Evolutionary conservation across 2,797 vertebrate species (phyloP).

Genomic region (Enoplosus armatus): DNA sequence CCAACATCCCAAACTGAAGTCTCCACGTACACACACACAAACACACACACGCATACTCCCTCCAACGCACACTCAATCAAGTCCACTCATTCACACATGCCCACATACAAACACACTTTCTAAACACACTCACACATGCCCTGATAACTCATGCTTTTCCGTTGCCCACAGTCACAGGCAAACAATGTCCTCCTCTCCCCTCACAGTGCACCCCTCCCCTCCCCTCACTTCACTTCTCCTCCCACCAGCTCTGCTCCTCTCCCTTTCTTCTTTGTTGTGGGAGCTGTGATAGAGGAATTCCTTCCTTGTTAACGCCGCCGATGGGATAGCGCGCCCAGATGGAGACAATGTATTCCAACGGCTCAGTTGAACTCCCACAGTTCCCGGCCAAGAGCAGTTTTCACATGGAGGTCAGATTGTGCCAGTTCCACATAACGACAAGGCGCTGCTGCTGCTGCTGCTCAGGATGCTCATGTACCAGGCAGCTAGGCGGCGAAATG

Average conservation of each 20-base stretch:
- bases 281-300: conserved; percentile 86
- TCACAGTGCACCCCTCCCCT: conserved; percentile 76
- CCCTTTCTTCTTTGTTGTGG: conserved; percentile 84
- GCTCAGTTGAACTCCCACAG: conserved; percentile 78
- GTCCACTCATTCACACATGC: conserved; percentile 77
- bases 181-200: conserved; percentile 88
- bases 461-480: conserved; percentile 77
- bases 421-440: conserved; percentile 42
- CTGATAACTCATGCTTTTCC: conserved; percentile 87
- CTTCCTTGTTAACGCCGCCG: conserved; percentile 80
- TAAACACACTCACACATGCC: conserved; percentile 82
- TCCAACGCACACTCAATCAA: conserved; percentile 62
- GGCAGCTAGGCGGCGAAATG: conserved; percentile 81
- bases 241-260: conserved; percentile 84
- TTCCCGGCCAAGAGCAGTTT: conserved; percentile 73
- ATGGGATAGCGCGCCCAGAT: conserved; percentile 77
- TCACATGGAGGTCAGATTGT: conserved; percentile 70
- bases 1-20: conserved; percentile 75
- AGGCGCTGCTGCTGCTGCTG: conserved; percentile 42
- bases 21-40: conserved; percentile 55
- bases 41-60: conserved; percentile 57
- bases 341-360: conserved; percentile 82
- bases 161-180: conserved; percentile 88
- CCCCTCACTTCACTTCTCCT: conserved; percentile 83
- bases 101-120: conserved; percentile 80